Evolutionary conservation across 2,888 invertebrate species (phyloP).

Genomic region (Plemyria rubiginata): DNA sequence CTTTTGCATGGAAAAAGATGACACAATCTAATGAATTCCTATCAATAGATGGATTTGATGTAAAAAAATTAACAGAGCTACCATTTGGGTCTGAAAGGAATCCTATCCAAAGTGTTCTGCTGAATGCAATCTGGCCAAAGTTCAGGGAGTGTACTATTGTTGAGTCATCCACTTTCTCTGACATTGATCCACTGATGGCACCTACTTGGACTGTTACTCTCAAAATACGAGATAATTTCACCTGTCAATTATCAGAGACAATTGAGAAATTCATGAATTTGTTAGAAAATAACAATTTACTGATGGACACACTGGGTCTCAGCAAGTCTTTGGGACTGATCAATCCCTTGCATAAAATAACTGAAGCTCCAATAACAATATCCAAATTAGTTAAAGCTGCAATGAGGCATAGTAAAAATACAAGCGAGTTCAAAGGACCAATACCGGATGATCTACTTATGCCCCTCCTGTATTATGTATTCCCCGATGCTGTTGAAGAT

Average conservation of each 20-base stretch:
- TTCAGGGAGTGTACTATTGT: constrained; percentile 93
- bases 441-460: constrained; percentile 90
- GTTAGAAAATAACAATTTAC: constrained; percentile 78
- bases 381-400: constrained; percentile 84
- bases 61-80: constrained; percentile 80
- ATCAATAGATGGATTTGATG: constrained; percentile 79
- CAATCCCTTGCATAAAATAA: constrained; percentile 88
- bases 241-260: constrained; percentile 91
- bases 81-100: constrained; percentile 95
- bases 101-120: constrained; percentile 90
- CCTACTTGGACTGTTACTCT: constrained; percentile 91
- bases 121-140: constrained; percentile 94
- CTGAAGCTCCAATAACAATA: constrained; percentile 90
- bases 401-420: constrained; percentile 77
- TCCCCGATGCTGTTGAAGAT: constrained; percentile 93
- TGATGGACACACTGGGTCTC: constrained; percentile 78
- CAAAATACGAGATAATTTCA: constrained; percentile 87
- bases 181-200: constrained; percentile 92
- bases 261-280: constrained; percentile 89
- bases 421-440: constrained; percentile 88
- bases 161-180: constrained; percentile 94
- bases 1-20: constrained; percentile 86
- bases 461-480: constrained; percentile 92
- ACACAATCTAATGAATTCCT: constrained; percentile 74
- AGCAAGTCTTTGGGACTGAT: constrained; percentile 78